Base-by-base conservation (phyloP, 2,797 vertebrate species). In the Tenualosa thibaudeaui region DNA sequence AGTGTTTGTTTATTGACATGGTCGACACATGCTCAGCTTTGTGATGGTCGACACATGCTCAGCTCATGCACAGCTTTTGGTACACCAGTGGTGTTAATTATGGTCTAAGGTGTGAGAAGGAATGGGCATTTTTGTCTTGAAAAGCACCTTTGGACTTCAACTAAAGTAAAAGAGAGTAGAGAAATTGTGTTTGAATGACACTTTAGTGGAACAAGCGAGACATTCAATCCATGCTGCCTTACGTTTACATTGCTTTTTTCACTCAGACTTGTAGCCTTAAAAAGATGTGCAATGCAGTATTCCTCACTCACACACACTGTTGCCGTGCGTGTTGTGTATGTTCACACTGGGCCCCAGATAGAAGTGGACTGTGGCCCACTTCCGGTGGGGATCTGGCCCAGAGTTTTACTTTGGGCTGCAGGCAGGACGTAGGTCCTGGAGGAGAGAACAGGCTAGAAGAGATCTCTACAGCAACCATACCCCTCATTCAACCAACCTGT, bases 251-350 rank as follows among this genome's bases (percentile, higher is more conserved):
- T 88, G 95, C 95, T 96, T 96, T 92, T 96, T 92, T 91, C 94
- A 95, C 95, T 95, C 96, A 96, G 97, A 96, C 93, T 88, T 94
- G 95, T 94, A 95, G 97, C 98, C 98, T 99, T 99, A 98, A 96
- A 93, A 93, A 86, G 84, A 95, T 95, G 92, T 91, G 93, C 95
- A 94, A 93, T 93, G 93, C 92, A 93, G 91, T 92, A 89, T 93
- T 91, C 50, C 8, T 88, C 90, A 85, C 81, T 90, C n/a, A 62
- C n/a, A 62, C n/a, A 62, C 58, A 62, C 31, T 31, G 7, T 46
- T 3, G 46, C 46, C 7, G 46, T 46, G 3, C 4, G 46, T 46
- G 46, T 46, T 46, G 46, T 51, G 10, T 51, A 7, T 51, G 50
- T 1, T 51, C 50, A 0, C 10, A 51, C 50, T 51, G 50, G 50